A percentile compares a stretch with the other conserved stretches of the same genome.
These are phyloP conservation scores for Sipha maydis DNA, from an alignment of 2,888 invertebrate species.

Conservation along the genomic window DNA sequence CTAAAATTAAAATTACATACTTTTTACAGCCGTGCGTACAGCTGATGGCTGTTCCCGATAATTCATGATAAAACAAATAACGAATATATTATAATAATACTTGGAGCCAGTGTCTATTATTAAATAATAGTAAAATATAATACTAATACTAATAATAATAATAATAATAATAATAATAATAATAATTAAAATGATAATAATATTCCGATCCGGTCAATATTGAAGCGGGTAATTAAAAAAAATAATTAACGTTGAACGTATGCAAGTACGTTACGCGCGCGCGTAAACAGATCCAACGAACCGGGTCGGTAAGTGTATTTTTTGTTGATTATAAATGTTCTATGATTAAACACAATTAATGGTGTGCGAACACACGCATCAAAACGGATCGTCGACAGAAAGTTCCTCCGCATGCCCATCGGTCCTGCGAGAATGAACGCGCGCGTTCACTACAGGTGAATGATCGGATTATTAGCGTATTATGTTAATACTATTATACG, in stretches of 20 bases:
- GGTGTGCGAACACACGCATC: neutral
- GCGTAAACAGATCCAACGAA: neutral
- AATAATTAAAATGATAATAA: too few relatives aligned
- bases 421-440: neutral
- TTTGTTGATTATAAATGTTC: neutral
- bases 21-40: neutral
- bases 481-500: too few relatives aligned
- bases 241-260: constrained; percentile 18
- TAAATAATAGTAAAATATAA: too few relatives aligned
- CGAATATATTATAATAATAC: neutral
- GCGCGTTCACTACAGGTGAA: neutral
- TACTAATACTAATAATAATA: too few relatives aligned
- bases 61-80: constrained; percentile 32
- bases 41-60: constrained; percentile 15
- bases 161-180: too few relatives aligned
- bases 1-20: constrained; percentile 7
- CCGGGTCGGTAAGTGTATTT: neutral
- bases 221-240: constrained; percentile 17
- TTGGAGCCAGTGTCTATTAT: neutral
- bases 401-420: neutral
- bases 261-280: neutral
- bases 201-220: constrained; percentile 6
- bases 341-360: neutral
- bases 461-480: neutral
- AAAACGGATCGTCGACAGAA: neutral